Base-by-base conservation (phyloP, 2,888 invertebrate species). In the Idaea biselata region DNA sequence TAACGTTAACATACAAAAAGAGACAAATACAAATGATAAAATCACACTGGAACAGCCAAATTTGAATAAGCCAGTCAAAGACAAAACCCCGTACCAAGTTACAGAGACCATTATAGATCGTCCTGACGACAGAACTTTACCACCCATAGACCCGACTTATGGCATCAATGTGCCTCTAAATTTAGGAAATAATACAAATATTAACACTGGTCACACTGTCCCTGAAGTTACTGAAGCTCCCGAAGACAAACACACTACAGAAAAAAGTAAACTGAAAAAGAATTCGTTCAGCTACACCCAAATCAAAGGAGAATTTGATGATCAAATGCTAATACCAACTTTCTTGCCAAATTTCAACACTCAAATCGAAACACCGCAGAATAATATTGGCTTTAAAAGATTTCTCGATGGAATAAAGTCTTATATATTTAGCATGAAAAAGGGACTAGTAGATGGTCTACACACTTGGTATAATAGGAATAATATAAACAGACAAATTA, bases 21-120 rank as follows among this genome's bases (percentile, higher is more conserved):
- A 25, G 25, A 25, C 25, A 25, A 25, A 25, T 5, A 25, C 25
- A 25, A 25, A 25, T 5, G 25, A 25, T 25, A 5, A 5, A 3
- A 1, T 25, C 25, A 25, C 25, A 25, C 25, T n/a, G n/a, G n/a
- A n/a, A n/a, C n/a, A 14, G 8, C 3, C 44, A 1, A 44, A 44
- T 44, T 44, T 44, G 11, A 44, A 44, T 11, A 44, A 44, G 11
- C 44, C 44, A 44, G 17, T 18, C 58, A 18, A 60, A 63, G 18
- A 59, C 60, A 63, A 32, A 57, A 56, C 56, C 17, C 54, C 31
- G 1, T 90, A 90, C 53, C 76, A 88, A 79, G 87, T 90, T 0
- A 84, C 84, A 25, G 90, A 90, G 73, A 75, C 79, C 6, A 71
- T 88, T 1, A 66, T 75, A 2, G 90, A 90, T 58, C 69, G 88